Percentiles rank a stretch among this genome's conserved stretches.
Conservation (phyloP, 2,797 vertebrate species). For the Liparis tanakae region DNA sequence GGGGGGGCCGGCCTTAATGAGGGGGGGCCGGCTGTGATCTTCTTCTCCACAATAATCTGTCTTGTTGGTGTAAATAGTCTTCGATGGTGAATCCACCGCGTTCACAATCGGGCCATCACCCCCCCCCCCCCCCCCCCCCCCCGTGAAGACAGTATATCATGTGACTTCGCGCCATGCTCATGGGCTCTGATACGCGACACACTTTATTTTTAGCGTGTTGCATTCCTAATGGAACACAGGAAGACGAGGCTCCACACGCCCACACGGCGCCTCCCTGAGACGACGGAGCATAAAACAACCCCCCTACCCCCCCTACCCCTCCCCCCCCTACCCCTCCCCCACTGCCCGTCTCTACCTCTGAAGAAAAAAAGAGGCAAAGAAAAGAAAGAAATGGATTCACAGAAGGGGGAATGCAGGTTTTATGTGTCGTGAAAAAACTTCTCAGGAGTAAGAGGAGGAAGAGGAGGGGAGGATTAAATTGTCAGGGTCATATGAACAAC, state of each 20-base stretch:
- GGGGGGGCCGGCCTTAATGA: no score
- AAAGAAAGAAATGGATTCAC: conserved; percentile 61
- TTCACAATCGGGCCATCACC: conserved; percentile 66
- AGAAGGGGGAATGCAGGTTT: conserved; percentile 29
- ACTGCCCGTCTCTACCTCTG: conserved; percentile 19
- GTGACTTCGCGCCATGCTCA: conserved; percentile 77
- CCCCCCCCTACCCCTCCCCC: no score
- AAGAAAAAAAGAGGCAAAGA: conserved; percentile 59
- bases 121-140: conserved; percentile 23
- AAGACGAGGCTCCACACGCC: conserved; percentile 76
- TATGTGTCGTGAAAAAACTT: conserved; percentile 52
- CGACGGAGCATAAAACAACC: conserved; percentile 60
- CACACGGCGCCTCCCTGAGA: no score
- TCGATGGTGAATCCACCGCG: conserved; percentile 48
- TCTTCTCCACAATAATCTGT: no score
- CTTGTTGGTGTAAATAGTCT: conserved; percentile 66
- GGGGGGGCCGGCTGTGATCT: no score
- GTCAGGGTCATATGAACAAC: no score
- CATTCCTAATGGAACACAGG: conserved; percentile 79
- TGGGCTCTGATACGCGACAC: conserved; percentile 65
- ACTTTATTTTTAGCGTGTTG: conserved; percentile 79
- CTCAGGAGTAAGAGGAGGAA: conserved; percentile 39
- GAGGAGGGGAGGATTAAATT: no score
- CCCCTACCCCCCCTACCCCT: not conserved
- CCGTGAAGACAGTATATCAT: conserved; percentile 70